Percentiles rank a stretch among this genome's conserved stretches.
phyloP scores from a whole-genome alignment of 2,797 vertebrate species.

The Gastrophryne carolinensis region DNA sequence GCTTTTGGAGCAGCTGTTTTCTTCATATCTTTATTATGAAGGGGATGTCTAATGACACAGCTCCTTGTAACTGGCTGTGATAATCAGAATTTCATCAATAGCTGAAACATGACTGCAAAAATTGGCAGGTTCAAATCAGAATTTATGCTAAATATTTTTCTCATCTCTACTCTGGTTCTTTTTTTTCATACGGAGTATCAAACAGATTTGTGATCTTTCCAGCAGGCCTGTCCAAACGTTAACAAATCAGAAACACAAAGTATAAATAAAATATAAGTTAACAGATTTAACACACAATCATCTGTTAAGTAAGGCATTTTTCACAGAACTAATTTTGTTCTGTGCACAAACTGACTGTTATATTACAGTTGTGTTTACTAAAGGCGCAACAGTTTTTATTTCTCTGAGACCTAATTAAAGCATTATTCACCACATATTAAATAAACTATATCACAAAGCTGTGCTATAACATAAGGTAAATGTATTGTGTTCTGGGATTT shows the following conservation, averaged over 20 bases:
- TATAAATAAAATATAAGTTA: constrained; percentile 38
- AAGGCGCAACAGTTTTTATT: constrained; percentile 36
- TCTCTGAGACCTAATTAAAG: constrained; percentile 47
- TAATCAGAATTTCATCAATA: no score
- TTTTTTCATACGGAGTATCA: no score
- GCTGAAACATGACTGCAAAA: no score
- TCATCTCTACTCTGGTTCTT: no score
- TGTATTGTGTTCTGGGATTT: constrained; percentile 35
- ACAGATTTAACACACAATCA: constrained; percentile 22
- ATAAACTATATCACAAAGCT: constrained; percentile 49
- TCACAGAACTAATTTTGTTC: constrained; percentile 39
- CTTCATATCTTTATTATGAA: no score
- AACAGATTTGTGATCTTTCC: not conserved
- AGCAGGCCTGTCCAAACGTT: not conserved
- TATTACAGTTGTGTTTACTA: constrained; percentile 41
- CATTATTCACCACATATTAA: constrained; percentile 53
- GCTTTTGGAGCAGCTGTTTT: no score
- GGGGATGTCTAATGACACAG: no score
- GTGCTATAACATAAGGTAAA: constrained; percentile 49
- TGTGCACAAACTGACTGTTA: constrained; percentile 30
- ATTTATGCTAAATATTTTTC: no score
- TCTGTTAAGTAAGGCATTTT: constrained; percentile 24
- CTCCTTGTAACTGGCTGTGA: no score
- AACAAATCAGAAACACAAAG: not conserved
- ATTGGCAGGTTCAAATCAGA: no score